Base-by-base conservation (phyloP, 2,888 invertebrate genomes). In the Conistra vaccinii region DNA sequence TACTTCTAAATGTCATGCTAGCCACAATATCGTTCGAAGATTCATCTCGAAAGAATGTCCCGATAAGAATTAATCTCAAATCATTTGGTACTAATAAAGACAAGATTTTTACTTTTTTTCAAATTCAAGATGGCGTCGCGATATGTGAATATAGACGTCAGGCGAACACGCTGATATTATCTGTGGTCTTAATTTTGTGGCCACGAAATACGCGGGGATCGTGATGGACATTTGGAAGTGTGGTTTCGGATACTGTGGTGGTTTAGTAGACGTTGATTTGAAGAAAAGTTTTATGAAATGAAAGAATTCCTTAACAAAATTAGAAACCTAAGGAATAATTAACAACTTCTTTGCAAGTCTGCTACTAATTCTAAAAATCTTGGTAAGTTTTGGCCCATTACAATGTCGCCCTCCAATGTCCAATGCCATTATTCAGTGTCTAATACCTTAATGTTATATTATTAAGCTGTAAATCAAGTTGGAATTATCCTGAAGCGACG, bases 131-230 rank as follows among this genome's bases (percentile, higher is more conserved):
- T 94, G 93, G 91, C 91, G 89, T 71, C 85, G 88, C 88, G 94
- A 93, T 93, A 92, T 89, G 62, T 89, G 90, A 90, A 95, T 93
- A 91, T 91, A 95, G 94, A 93, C 91, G 94, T 95, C 94, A 95
- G 90, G 90, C 90, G 89, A 89, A 89, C 84, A 86, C 87, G 81
- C 87, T 85, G 89, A 85, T 83, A 88, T 92, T 91, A 94, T 94
- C 93, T 92, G 71, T 89, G 90, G 92, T 92, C 88, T 89, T 79
- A 73, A 73, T 67, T 71, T 80, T 88, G 80, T 87, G 90, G 92
- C 92, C 89, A 86, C 23, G 53, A 80, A 84, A 66, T 66, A 12
- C 1, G 78, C 71, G 80, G 57, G 35, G 20, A 42, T 14, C 1
- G 26, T 45, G 3, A 12, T 17, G 2, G 12, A 42, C 0, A 42